A percentile compares a stretch with the other conserved stretches of the same genome.
Conservation (phyloP, 2,797 vertebrate species). For the Xerus rutilus region DNA sequence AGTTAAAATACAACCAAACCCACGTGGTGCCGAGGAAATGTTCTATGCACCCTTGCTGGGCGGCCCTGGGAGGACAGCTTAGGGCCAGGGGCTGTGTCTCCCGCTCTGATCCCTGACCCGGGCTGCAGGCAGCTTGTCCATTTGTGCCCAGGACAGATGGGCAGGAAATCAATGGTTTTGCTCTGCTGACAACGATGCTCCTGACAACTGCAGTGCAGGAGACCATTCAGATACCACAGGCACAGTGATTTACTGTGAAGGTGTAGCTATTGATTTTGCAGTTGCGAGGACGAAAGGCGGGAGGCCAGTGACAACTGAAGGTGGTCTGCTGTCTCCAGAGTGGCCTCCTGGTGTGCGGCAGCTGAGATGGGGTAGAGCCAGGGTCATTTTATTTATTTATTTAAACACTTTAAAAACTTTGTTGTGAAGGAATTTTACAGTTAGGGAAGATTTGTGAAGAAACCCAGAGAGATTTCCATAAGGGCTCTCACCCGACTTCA, state of each 20-base stretch:
- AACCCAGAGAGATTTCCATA: too few species aligned
- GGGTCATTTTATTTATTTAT: not conserved
- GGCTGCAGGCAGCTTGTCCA: constrained; percentile 63
- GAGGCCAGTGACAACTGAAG: not conserved
- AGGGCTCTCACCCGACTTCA: not conserved
- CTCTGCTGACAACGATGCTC: constrained; percentile 62
- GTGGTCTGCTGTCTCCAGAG: not conserved
- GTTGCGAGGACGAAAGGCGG: not conserved
- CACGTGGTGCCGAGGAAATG: constrained; percentile 63
- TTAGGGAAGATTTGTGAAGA: not conserved
- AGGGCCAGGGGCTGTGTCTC: constrained; percentile 64
- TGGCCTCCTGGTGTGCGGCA: not conserved
- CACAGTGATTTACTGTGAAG: constrained; percentile 71
- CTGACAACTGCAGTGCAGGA: not conserved
- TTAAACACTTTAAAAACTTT: not conserved
- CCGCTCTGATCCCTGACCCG: constrained; percentile 63
- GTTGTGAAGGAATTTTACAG: not conserved
- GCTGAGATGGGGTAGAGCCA: not conserved
- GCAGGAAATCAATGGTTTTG: constrained; percentile 75
- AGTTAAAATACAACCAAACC: constrained; percentile 27
- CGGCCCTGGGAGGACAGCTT: constrained; percentile 48
- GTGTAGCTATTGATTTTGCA: constrained; percentile 59
- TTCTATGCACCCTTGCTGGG: constrained; percentile 61
- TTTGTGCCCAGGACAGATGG: constrained; percentile 24
- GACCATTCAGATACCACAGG: constrained; percentile 77